phyloP scores from a whole-genome alignment of 37 sponge, comb jelly and placozoan genomes.

The Mnemiopsis leidyi region DNA sequence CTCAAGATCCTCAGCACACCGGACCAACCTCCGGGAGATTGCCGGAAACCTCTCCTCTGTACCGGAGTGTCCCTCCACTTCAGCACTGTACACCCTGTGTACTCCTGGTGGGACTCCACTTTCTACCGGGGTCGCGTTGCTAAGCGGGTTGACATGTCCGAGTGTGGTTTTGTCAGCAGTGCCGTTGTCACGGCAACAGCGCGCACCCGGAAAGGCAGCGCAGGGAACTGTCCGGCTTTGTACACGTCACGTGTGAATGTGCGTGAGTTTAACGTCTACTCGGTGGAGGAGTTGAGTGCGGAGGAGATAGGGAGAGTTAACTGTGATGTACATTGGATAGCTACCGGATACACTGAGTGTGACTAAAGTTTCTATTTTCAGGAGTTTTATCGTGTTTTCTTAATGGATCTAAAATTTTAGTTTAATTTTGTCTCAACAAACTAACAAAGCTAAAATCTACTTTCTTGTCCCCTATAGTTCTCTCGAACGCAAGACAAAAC shows the following conservation, averaged over 20 bases:
- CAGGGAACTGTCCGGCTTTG: background rate
- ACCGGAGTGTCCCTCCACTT: background rate
- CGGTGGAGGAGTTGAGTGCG: background rate
- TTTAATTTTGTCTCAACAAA: too few relatives aligned
- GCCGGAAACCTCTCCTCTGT: background rate
- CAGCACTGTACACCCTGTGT: background rate
- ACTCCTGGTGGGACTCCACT: background rate
- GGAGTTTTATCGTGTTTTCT: too few relatives aligned
- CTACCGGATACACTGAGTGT: background rate
- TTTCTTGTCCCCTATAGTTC: too few relatives aligned
- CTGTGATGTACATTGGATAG: background rate
- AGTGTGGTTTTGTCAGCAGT: background rate
- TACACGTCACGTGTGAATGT: background rate
- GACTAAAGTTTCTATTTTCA: too few relatives aligned
- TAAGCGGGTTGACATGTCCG: background rate
- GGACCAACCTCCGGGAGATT: background rate
- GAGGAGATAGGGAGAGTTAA: background rate
- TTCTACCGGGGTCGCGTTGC: background rate
- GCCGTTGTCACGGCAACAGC: background rate
- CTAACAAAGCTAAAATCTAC: too few relatives aligned
- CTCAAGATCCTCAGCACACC: background rate
- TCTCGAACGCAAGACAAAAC: too few relatives aligned
- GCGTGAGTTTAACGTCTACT: background rate
- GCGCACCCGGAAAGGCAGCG: background rate
- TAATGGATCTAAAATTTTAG: too few relatives aligned